Percentiles rank a stretch among this genome's conserved stretches.
Evolutionary conservation across 2,113 vertebrate genomes (phyloP).

Genomic region (Pagrus major): DNA sequence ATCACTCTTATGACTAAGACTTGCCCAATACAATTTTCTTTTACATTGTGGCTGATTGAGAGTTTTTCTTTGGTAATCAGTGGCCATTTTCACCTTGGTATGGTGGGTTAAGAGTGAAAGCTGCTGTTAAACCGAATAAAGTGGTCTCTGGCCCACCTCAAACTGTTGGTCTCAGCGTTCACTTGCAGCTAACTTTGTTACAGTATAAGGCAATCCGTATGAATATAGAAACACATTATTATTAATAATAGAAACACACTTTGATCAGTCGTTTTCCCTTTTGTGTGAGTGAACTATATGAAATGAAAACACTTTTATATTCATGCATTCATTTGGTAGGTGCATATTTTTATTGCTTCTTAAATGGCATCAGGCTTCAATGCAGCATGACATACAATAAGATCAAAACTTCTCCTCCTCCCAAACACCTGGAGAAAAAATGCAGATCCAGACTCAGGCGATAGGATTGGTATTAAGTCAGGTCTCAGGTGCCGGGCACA

Average conservation of each 20-base stretch:
- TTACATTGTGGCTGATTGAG: background rate
- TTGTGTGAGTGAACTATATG: background rate
- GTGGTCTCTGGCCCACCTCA: background rate
- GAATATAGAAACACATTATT: background rate
- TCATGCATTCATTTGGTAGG: background rate
- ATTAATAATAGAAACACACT: background rate
- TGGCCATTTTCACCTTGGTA: background rate
- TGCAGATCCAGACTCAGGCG: background rate
- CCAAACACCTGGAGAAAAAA: background rate
- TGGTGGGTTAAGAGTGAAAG: background rate
- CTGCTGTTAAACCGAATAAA: background rate
- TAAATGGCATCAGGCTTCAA: background rate
- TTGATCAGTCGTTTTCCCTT: background rate
- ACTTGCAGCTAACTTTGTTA: no score
- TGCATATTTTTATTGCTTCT: slow-evolving; percentile 1
- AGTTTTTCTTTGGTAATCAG: background rate
- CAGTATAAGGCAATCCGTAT: no score
- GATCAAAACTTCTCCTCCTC: background rate
- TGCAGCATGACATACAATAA: background rate
- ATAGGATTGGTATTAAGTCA: background rate
- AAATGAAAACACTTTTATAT: background rate
- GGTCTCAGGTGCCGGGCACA: background rate
- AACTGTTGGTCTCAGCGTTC: background rate
- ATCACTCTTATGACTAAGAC: background rate
- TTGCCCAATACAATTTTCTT: background rate